These are phyloP conservation scores for Tamandua tetradactyla DNA, from an alignment of 2,797 vertebrate species.

Conservation along the genomic window DNA sequence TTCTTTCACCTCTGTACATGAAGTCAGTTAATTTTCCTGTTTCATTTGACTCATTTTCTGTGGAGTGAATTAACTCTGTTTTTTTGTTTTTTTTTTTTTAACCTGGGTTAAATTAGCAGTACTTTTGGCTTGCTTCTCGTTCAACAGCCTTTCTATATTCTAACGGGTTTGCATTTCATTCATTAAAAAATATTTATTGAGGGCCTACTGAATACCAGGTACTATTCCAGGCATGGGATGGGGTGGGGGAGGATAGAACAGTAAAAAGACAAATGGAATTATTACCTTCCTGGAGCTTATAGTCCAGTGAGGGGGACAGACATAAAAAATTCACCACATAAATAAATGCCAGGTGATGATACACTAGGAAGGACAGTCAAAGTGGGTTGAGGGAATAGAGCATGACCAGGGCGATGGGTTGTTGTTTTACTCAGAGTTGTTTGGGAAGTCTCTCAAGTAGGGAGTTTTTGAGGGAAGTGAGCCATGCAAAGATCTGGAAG, in stretches of 20 bases:
- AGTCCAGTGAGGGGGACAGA: not conserved
- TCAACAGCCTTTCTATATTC: not conserved
- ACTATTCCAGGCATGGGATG: not conserved
- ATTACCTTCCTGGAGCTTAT: not conserved
- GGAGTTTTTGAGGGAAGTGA: not conserved
- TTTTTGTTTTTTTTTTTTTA: constrained; percentile 3
- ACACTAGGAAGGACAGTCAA: not conserved
- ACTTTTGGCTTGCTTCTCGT: constrained; percentile 22
- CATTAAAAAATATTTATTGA: not conserved
- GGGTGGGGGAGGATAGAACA: not conserved
- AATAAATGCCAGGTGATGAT: not conserved
- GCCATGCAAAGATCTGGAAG: not conserved
- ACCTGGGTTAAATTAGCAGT: not conserved
- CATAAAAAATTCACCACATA: not conserved
- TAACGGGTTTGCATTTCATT: constrained; percentile 11
- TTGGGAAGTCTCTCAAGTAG: not conserved
- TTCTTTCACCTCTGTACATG: not conserved
- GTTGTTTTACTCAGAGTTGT: not conserved
- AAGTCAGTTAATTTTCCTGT: not conserved
- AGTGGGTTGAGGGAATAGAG: not conserved
- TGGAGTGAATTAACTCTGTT: not conserved
- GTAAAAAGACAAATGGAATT: not conserved
- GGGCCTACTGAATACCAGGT: not conserved
- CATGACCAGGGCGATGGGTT: not conserved
- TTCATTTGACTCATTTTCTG: constrained; percentile 25